Evolutionary conservation across 2,888 invertebrate genomes (phyloP).

Genomic region (Brachynemurus nebulosus): DNA sequence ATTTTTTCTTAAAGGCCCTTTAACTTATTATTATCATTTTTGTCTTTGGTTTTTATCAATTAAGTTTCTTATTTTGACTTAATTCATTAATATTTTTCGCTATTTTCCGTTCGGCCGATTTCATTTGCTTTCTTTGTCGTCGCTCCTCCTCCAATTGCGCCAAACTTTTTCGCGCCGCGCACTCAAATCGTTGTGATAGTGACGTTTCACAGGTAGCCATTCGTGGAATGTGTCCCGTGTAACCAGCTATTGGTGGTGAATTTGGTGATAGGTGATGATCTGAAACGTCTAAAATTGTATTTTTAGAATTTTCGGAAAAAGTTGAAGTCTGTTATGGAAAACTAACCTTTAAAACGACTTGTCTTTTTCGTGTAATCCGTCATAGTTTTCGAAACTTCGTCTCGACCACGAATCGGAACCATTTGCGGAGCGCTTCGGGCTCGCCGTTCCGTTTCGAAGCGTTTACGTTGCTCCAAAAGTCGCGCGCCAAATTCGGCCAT

Average conservation of each 20-base stretch:
- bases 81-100: background rate
- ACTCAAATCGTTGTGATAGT: slow-evolving; percentile 51
- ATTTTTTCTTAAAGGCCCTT: no score
- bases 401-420: slow-evolving; percentile 39
- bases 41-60: background rate
- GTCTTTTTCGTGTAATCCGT: slow-evolving; percentile 36
- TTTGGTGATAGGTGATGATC: slow-evolving; percentile 49
- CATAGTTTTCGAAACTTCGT: slow-evolving; percentile 38
- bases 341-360: slow-evolving; percentile 38
- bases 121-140: slow-evolving; percentile 23
- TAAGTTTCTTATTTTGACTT: background rate
- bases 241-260: slow-evolving; percentile 56
- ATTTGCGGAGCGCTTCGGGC: slow-evolving; percentile 42
- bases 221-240: slow-evolving; percentile 58
- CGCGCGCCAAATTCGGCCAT: slow-evolving; percentile 40
- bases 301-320: slow-evolving; percentile 6
- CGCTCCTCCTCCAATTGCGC: slow-evolving; percentile 42
- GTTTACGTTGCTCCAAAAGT: slow-evolving; percentile 32
- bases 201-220: slow-evolving; percentile 52
- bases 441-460: slow-evolving; percentile 32
- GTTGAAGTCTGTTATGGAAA: background rate
- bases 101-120: background rate
- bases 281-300: slow-evolving; percentile 27
- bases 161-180: slow-evolving; percentile 49
- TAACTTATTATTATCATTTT: no score